Evolutionary conservation across 92 coral and sea anemone species (phyloP).

Genomic region (Palythoa caribaeorum): DNA sequence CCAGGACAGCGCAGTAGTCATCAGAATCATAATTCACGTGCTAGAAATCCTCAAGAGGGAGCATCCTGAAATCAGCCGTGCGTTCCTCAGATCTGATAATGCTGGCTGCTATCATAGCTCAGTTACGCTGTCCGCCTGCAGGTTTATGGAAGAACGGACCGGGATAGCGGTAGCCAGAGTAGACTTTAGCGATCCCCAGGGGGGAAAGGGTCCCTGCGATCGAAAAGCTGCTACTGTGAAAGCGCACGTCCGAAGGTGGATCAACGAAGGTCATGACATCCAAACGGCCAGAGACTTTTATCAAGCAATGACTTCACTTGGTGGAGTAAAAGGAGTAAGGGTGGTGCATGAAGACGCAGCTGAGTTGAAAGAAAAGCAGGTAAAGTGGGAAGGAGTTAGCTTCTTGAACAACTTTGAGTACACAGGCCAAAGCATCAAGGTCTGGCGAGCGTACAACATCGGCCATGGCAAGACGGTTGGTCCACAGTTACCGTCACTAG

Average conservation of each 20-base stretch:
- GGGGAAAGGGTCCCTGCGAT: conserved; percentile 58
- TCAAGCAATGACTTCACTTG: conserved; percentile 39
- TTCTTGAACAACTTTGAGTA: conserved; percentile 46
- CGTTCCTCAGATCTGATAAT: conserved; percentile 16
- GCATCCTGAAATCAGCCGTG: conserved; percentile 30
- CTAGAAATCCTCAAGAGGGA: conserved; percentile 19
- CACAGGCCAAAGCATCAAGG: conserved; percentile 30
- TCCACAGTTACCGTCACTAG: conserved; percentile 46
- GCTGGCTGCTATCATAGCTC: conserved; percentile 42
- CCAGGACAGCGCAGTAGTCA: conserved; percentile 19
- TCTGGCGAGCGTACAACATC: conserved; percentile 48
- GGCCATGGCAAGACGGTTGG: conserved; percentile 39
- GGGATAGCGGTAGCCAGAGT: conserved; percentile 36
- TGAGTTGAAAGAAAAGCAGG: conserved; percentile 5
- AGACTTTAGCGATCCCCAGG: conserved; percentile 55
- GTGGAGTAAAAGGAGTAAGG: conserved; percentile 50
- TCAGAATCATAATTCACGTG: conserved; percentile 17
- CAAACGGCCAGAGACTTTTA: conserved; percentile 45
- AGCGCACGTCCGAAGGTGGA: conserved; percentile 47
- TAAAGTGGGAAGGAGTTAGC: conserved; percentile 53
- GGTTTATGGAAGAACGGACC: conserved; percentile 26
- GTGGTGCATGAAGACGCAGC: conserved; percentile 46
- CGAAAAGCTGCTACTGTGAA: conserved; percentile 54
- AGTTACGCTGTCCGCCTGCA: conserved; percentile 27
- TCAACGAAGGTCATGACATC: conserved; percentile 50